A percentile compares a stretch with the other conserved stretches of the same genome.
These are phyloP conservation scores for Podotricha telesiphe DNA, from an alignment of 2,888 invertebrate species.

Conservation along the genomic window DNA sequence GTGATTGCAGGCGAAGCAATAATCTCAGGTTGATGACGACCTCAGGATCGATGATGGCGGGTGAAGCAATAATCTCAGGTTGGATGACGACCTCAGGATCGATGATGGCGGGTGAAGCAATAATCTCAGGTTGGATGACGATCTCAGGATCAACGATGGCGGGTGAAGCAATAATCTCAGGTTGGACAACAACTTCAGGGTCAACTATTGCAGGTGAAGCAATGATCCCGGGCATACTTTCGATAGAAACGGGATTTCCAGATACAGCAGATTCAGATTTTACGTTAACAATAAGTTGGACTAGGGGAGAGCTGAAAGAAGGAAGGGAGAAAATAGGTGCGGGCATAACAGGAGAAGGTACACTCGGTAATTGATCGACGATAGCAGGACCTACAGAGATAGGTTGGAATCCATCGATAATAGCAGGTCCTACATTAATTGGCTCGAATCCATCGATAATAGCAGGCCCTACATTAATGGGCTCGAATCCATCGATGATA, in stretches of 20 bases:
- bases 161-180: neutral
- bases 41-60: neutral
- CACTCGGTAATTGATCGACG: constrained; percentile 16
- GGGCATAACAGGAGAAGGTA: constrained; percentile 3
- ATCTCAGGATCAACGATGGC: neutral
- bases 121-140: neutral
- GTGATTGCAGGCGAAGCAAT: neutral
- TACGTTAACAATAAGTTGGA: constrained; percentile 26
- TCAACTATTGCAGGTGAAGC: constrained; percentile 4
- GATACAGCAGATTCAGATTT: constrained; percentile 32
- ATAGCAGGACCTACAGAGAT: constrained; percentile 35
- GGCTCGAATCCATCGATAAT: constrained; percentile 33
- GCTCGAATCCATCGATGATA: constrained; percentile 32
- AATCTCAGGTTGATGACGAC: neutral
- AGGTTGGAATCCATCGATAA: neutral
- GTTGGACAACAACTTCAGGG: neutral
- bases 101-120: constrained; percentile 4
- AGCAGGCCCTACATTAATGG: constrained; percentile 42
- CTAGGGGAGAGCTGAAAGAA: constrained; percentile 36
- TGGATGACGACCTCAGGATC: neutral
- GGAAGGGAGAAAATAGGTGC: constrained; percentile 32
- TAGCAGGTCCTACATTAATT: constrained; percentile 41
- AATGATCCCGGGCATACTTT: constrained; percentile 1
- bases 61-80: neutral
- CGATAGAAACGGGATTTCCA: constrained; percentile 11